Percentiles rank a stretch among this genome's conserved stretches.
phyloP scores from a whole-genome alignment of 2,113 vertebrate genomes.

The Saccopteryx leptura region DNA sequence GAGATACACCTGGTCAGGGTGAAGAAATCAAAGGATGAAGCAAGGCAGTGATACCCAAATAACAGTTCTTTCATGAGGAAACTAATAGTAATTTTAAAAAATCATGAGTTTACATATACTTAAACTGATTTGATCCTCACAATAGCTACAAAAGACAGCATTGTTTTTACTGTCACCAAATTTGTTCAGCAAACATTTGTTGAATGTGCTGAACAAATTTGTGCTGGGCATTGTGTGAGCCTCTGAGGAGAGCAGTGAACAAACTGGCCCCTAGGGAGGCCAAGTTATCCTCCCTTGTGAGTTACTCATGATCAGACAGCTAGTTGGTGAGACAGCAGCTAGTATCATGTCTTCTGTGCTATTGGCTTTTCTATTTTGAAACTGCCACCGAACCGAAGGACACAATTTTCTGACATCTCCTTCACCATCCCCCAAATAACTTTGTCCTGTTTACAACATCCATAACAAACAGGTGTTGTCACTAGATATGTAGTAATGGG shows the following conservation, averaged over 20 bases:
- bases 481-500: not conserved
- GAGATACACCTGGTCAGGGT: not conserved
- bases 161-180: not conserved
- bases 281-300: not conserved
- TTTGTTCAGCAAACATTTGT: not conserved
- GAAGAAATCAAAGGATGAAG: not conserved
- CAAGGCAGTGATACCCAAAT: not conserved
- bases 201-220: not conserved
- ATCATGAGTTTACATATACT: not conserved
- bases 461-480: not conserved
- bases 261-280: not conserved
- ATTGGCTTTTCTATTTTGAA: not conserved
- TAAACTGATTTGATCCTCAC: not conserved
- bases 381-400: not conserved
- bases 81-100: not conserved
- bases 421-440: not conserved
- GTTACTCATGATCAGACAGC: not conserved
- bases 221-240: not conserved
- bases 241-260: not conserved
- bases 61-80: not conserved
- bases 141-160: not conserved
- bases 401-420: conserved; percentile 5
- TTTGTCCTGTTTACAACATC: not conserved
- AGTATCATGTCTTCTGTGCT: not conserved
- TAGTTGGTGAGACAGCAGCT: not conserved